phyloP scores from a whole-genome alignment of 2,888 invertebrate species.

The Drosophila pseudotakahashii region DNA sequence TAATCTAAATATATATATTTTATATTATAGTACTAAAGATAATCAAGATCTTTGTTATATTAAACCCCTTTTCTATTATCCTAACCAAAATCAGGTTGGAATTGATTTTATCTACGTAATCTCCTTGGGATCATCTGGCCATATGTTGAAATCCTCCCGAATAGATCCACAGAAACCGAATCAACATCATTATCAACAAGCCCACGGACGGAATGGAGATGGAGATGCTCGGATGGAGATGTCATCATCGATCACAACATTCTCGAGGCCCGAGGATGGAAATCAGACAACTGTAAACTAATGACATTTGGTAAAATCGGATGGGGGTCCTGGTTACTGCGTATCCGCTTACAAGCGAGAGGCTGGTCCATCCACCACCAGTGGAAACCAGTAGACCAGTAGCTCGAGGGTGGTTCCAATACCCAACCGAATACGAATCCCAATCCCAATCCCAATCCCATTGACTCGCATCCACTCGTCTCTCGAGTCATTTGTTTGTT shows the following conservation, averaged over 20 bases:
- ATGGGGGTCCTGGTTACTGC: conserved; percentile 39
- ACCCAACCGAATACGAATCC: not conserved
- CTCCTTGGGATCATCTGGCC: conserved; percentile 8
- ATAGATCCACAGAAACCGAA: conserved; percentile 13
- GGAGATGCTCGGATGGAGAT: conserved; percentile 26
- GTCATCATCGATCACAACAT: conserved; percentile 77
- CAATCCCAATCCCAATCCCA: not conserved
- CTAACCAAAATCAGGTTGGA: not conserved
- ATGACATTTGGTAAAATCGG: conserved; percentile 66
- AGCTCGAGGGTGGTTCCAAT: conserved; percentile 55
- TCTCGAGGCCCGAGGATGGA: conserved; percentile 37
- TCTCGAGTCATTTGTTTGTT: conserved; percentile 68
- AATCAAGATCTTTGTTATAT: no score
- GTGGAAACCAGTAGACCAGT: not conserved
- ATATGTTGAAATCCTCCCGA: conserved; percentile 5
- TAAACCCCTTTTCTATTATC: not conserved
- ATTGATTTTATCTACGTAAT: not conserved
- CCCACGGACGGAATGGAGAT: not conserved
- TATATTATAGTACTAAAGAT: no score
- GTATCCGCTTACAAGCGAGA: conserved; percentile 67
- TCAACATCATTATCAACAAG: conserved; percentile 31
- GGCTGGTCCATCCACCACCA: conserved; percentile 14
- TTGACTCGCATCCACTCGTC: conserved; percentile 16
- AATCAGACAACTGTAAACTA: conserved; percentile 83
- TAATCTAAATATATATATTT: not conserved